Percentiles rank a stretch among this genome's conserved stretches.
phyloP scores from a whole-genome alignment of 2,888 invertebrate genomes.

The Proisotoma minuta region DNA sequence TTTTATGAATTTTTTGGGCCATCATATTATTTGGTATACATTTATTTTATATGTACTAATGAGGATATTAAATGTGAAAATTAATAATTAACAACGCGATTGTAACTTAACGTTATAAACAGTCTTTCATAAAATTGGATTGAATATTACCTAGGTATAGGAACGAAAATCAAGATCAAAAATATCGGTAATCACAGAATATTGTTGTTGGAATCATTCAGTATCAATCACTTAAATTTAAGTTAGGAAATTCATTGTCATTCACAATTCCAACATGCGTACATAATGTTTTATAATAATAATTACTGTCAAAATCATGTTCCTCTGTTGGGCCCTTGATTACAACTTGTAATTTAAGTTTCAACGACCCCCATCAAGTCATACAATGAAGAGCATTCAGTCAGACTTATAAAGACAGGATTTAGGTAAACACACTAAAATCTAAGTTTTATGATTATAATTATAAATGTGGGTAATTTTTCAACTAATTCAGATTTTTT shows the following conservation, averaged over 20 bases:
- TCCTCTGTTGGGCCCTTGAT: conserved; percentile 1
- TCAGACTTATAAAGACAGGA: conserved; percentile 3
- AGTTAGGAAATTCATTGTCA: neutral
- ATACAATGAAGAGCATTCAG: neutral
- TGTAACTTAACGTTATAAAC: conserved; percentile 1
- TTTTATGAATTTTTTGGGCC: too few species aligned
- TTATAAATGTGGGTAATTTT: too few species aligned
- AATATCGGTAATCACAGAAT: neutral
- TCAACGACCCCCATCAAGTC: neutral
- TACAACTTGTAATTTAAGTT: too few species aligned
- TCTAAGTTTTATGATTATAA: neutral
- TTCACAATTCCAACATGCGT: neutral
- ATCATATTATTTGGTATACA: too few species aligned
- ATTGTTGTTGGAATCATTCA: neutral
- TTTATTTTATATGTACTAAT: too few species aligned
- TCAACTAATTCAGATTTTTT: too few species aligned
- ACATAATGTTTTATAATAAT: neutral
- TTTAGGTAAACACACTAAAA: neutral
- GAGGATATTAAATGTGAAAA: too few species aligned
- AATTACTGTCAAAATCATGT: neutral
- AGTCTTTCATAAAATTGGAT: conserved; percentile 2
- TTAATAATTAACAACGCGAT: too few species aligned
- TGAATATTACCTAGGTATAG: neutral
- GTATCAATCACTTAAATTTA: neutral
- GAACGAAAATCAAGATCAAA: conserved; percentile 1